phyloP scores from a whole-genome alignment of 2,888 invertebrate species.

The Cetonia aurata region DNA sequence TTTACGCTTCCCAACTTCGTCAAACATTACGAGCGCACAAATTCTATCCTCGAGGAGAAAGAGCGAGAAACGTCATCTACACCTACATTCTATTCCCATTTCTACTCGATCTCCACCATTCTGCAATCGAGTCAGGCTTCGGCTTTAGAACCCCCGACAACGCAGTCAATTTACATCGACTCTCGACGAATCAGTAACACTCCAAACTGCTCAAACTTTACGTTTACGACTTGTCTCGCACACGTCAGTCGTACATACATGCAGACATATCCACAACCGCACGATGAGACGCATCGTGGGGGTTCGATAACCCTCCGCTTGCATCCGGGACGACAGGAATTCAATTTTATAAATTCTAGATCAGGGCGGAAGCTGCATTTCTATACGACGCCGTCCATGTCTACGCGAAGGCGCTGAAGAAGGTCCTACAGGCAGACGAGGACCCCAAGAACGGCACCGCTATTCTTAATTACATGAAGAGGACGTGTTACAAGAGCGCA shows the following conservation, averaged over 20 bases:
- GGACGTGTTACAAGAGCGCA: constrained; percentile 83
- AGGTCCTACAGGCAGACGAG: constrained; percentile 75
- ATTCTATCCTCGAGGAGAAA: too few species aligned
- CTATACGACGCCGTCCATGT: constrained; percentile 94
- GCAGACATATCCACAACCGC: neutral
- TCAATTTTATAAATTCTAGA: constrained; percentile 68
- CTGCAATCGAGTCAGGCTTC: neutral
- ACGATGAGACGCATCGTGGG: neutral
- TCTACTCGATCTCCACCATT: neutral
- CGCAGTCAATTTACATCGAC: constrained; percentile 15
- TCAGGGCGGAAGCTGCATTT: constrained; percentile 90
- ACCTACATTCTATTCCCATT: too few species aligned
- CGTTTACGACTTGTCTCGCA: constrained; percentile 32
- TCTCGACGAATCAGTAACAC: neutral
- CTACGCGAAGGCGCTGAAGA: constrained; percentile 85
- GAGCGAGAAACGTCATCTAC: too few species aligned
- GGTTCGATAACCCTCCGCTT: constrained; percentile 27
- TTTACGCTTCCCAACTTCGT: too few species aligned
- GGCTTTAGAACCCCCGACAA: neutral
- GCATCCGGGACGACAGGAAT: constrained; percentile 10
- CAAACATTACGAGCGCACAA: neutral
- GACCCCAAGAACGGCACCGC: constrained; percentile 85
- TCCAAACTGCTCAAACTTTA: constrained; percentile 19
- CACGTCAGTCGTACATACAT: constrained; percentile 5
- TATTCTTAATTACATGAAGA: constrained; percentile 82